Evolutionary conservation across 1,140 invertebrate genomes (phyloP), one percentile per base, ranked within the genome.

Genomic region (Hypsibius dujardini): DNA sequence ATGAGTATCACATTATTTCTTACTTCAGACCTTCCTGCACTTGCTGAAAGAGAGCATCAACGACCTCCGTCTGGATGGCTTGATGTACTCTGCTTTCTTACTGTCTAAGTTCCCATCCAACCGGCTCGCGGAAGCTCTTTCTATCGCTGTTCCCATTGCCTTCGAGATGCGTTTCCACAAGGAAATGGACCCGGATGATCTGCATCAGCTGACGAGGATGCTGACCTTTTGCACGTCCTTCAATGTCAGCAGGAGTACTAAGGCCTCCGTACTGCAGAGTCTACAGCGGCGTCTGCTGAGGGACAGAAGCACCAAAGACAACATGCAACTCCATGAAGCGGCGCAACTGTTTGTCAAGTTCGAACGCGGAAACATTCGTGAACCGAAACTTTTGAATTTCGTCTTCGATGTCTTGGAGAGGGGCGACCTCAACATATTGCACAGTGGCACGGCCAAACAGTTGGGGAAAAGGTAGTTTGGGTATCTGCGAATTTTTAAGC

Each of bases 111-210:
- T 56, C 50, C 50, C 50, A 12, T 7, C 7, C 7, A 56, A 56
- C 50, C 7, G n/a, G n/a, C 7, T 56, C 7, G 50, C 50, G n/a
- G 7, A 56, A 56, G 50, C 50, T 56, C 7, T 56, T 7, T n/a
- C n/a, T 7, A 56, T 56, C 7, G 50, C 50, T 12, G 7, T 56
- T 7, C 50, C 50, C n/a, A 56, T 56, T n/a, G 50, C 50, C 50
- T 56, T 56, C n/a, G 50, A 56, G 50, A 12, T 12, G 7, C 7
- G 50, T 12, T 12, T 56, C 7, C 50, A 56, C 50, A 56, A 56
- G n/a, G 50, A 56, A 56, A 56, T 56, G 50, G 50, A 56, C 50
- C 50, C 50, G 50, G n/a, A 56, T 12, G n/a, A n/a, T n/a, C 50
- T 56, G 7, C 50, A 7, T n/a, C 7, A 56, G 50, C 50, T 56